Evolutionary conservation across 2,113 vertebrate genomes (phyloP), one percentile per base, ranked within the genome.

Genomic region (Colaptes auratus): DNA sequence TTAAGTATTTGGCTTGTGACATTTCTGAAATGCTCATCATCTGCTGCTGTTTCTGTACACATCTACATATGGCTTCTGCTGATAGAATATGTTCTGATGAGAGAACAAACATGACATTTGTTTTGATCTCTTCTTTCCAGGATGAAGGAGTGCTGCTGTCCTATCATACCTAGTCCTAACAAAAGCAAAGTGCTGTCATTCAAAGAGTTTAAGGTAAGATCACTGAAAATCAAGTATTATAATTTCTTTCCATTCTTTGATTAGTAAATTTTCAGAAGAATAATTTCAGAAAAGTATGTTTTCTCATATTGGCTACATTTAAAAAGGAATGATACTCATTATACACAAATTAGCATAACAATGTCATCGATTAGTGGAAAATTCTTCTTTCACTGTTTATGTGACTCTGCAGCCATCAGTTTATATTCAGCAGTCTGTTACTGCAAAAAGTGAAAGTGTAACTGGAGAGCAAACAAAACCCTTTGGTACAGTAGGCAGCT

Each of bases 81-180:
- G 28, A 4, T 25, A 60, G 23, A 79, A 14, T 50, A 24, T 59
- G 19, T 48, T 86, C 81, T 81, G 35, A 25, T 89, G 71, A 58
- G 44, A 60, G 16, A 75, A 77, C 6, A 90, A 48, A 86, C 46
- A 12, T 0, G 1, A 24, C 3, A 33, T 66, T 80, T 82, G n/a
- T 63, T 63, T 86, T 76, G 28, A 25, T 58, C 2, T 88, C 10
- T 56, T 70, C 55, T 73, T 93, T 77, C 48, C 48, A 98, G 98
- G 95, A 42, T 98, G 67, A 97, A 96, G 46, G 96, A 97, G 15
- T 96, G 72, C 7, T 98, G 97, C 73, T 98, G 92, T 46, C 98
- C 98, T 74, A 79, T 96, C 63, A 97, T 98, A 79, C 98, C 97
- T 39, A 97, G 95, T 86, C 98, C 97, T 44, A 97, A 93, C 30